These are phyloP conservation scores for Marcusenius ussheri DNA, from an alignment of 2,113 vertebrate genomes.

Conservation along the genomic window DNA sequence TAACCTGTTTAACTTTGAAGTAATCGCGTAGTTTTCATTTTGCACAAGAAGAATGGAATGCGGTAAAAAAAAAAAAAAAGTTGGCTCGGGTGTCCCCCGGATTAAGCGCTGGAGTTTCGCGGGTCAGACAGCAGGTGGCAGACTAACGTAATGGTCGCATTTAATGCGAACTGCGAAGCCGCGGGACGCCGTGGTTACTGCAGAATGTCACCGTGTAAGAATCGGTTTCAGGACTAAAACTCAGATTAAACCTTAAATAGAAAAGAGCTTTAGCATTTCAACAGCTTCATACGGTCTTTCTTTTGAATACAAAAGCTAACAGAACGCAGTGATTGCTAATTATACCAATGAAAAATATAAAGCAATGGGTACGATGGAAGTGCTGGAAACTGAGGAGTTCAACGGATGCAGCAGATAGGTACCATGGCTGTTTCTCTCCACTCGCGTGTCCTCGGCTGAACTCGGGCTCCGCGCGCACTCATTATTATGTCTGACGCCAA, in stretches of 20 bases:
- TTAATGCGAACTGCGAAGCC: background rate
- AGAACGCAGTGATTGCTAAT: background rate
- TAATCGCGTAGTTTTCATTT: background rate
- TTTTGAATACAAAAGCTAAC: background rate
- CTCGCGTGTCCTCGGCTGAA: conserved; percentile 36
- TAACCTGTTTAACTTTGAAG: background rate
- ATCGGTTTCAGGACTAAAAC: background rate
- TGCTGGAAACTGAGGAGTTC: background rate
- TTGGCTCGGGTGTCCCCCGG: background rate
- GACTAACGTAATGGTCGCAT: background rate
- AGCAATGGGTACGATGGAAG: background rate
- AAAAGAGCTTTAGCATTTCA: background rate
- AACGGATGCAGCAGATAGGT: background rate
- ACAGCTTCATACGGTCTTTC: background rate
- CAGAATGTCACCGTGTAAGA: background rate
- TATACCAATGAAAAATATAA: background rate
- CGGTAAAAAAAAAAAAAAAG: background rate
- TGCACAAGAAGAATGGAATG: background rate
- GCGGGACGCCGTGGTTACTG: background rate
- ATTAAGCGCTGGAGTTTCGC: background rate
- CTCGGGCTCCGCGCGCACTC: conserved; percentile 21
- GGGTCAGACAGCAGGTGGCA: conserved; percentile 10
- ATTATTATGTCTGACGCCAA: conserved; percentile 31
- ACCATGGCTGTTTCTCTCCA: background rate
- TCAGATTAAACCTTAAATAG: background rate